phyloP scores from a whole-genome alignment of 2,888 invertebrate genomes.

The Pherbina coryleti region DNA sequence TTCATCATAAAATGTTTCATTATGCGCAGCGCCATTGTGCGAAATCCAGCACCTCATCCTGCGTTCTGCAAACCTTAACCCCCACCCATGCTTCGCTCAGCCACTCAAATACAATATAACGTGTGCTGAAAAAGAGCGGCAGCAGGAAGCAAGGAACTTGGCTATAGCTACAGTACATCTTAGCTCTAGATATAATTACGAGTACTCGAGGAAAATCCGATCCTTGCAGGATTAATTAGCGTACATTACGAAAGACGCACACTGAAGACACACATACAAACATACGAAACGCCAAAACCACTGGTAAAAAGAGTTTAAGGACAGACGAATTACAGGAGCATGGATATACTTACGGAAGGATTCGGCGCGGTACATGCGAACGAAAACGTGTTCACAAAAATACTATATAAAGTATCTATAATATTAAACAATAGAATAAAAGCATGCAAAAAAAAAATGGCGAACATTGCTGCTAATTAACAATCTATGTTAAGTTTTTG shows the following conservation, averaged over 20 bases:
- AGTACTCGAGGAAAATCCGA: slow-evolving; percentile 64
- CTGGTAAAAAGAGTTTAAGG: neutral
- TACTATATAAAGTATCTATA: neutral
- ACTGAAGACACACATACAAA: slow-evolving; percentile 49
- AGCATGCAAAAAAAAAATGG: slow-evolving; percentile 45
- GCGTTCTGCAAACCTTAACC: neutral
- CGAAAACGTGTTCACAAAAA: neutral
- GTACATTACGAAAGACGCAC: slow-evolving; percentile 65
- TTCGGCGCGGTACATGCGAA: neutral
- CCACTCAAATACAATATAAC: neutral
- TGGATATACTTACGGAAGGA: too few species aligned
- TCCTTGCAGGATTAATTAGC: slow-evolving; percentile 70
- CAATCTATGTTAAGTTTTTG: slow-evolving; percentile 62
- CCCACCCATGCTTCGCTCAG: neutral
- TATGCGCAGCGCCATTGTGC: neutral
- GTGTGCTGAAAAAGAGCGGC: neutral
- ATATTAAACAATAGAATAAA: neutral
- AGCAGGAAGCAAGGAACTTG: slow-evolving; percentile 44
- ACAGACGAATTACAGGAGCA: neutral
- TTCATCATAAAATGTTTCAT: slow-evolving; percentile 50
- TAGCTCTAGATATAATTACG: slow-evolving; percentile 62
- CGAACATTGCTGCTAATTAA: slow-evolving; percentile 65
- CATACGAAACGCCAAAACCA: neutral
- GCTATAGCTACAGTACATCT: slow-evolving; percentile 17
- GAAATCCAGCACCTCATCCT: neutral